A percentile compares a stretch with the other conserved stretches of the same genome.
Evolutionary conservation across 2,888 invertebrate genomes (phyloP).

Genomic region (Tipula vernalis): DNA sequence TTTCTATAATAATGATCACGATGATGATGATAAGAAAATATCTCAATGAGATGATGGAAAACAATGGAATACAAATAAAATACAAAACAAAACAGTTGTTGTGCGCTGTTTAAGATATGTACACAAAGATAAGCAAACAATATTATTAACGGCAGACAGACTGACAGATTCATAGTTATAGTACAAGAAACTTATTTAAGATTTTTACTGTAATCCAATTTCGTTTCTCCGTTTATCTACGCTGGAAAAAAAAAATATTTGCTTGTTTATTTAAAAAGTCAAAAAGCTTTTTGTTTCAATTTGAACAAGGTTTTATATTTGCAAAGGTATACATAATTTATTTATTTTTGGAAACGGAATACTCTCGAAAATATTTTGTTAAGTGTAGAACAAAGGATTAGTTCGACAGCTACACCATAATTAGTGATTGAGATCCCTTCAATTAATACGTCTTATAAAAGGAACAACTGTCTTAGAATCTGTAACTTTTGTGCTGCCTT

Average conservation of each 20-base stretch:
- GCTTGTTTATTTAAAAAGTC: background rate
- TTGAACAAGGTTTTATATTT: background rate
- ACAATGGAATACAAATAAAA: background rate
- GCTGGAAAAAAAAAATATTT: background rate
- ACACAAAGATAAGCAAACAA: background rate
- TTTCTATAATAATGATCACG: background rate
- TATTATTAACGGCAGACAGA: background rate
- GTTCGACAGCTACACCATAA: too few relatives aligned
- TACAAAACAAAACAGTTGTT: background rate
- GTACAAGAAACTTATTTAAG: background rate
- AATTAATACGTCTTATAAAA: too few relatives aligned
- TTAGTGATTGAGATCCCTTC: too few relatives aligned
- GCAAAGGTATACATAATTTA: too few relatives aligned
- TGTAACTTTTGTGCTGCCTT: too few relatives aligned
- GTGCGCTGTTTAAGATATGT: background rate
- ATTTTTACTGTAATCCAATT: background rate
- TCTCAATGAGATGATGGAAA: background rate
- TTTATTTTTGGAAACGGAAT: too few relatives aligned
- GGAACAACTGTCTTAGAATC: too few relatives aligned
- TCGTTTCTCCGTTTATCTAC: background rate
- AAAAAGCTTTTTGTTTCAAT: background rate
- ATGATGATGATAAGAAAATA: background rate
- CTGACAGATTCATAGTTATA: background rate
- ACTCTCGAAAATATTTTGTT: too few relatives aligned
- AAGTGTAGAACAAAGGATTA: too few relatives aligned